These are phyloP conservation scores for Noctua janthina DNA, from an alignment of 2,888 invertebrate genomes.

Conservation along the genomic window DNA sequence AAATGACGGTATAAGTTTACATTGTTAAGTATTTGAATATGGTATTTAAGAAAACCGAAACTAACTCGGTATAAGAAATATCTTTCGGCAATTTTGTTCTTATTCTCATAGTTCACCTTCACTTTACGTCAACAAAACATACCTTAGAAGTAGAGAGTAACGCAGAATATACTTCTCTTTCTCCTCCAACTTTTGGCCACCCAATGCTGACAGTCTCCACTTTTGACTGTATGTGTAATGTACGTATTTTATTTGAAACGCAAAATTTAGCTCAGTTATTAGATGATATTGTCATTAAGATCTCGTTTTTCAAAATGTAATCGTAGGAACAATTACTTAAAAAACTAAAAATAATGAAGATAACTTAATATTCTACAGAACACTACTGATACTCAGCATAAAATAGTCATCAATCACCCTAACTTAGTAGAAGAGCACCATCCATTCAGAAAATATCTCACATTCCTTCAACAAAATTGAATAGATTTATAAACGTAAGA, in stretches of 20 bases:
- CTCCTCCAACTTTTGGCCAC: neutral
- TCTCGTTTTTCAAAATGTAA: neutral
- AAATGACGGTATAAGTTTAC: too few relatives aligned
- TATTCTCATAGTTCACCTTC: neutral
- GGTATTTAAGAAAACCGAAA: neutral
- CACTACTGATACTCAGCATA: neutral
- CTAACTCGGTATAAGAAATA: neutral
- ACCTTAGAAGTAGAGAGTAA: neutral
- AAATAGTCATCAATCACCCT: slow-evolving; percentile 18
- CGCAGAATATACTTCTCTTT: neutral
- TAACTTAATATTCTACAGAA: neutral
- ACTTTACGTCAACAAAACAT: neutral
- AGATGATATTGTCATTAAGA: neutral
- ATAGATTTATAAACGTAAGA: slow-evolving; percentile 60
- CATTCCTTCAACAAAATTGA: slow-evolving; percentile 36
- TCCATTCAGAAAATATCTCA: slow-evolving; percentile 2
- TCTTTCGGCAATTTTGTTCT: neutral
- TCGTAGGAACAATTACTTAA: neutral
- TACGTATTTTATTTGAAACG: neutral
- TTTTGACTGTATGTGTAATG: neutral
- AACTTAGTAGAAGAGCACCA: neutral
- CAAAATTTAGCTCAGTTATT: neutral
- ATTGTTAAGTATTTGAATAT: neutral
- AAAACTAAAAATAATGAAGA: neutral
- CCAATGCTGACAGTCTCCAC: neutral